These are phyloP conservation scores for Drosophila novamexicana DNA, from an alignment of 1,140 invertebrate genomes.

Conservation along the genomic window DNA sequence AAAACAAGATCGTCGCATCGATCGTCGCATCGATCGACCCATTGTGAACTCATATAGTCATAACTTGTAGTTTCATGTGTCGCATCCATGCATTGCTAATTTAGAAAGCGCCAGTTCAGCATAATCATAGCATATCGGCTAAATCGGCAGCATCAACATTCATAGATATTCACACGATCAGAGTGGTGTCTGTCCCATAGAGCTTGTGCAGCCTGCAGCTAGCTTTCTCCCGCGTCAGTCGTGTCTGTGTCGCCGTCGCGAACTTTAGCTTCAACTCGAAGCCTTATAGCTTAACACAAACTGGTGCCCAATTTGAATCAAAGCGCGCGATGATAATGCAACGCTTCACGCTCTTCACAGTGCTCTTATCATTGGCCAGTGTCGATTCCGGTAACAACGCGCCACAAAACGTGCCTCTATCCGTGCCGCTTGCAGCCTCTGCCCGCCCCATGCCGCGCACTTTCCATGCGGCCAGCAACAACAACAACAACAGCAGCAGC, in stretches of 20 bases:
- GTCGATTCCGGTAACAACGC: conserved; percentile 74
- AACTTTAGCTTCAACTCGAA: conserved; percentile 42
- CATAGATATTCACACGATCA: conserved; percentile 13
- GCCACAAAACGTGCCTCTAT: conserved; percentile 13
- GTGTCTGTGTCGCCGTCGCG: conserved; percentile 42
- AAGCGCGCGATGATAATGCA: conserved; percentile 60
- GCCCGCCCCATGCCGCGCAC: conserved; percentile 39
- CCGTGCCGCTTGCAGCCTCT: neutral
- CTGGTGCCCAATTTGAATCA: neutral
- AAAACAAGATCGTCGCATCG: neutral
- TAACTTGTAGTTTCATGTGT: conserved; percentile 28
- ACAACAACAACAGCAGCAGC: neutral
- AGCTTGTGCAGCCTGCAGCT: conserved; percentile 20
- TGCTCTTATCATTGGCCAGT: conserved; percentile 65
- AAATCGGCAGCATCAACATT: conserved; percentile 12
- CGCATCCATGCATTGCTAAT: conserved; percentile 55
- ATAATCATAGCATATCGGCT: conserved; percentile 39
- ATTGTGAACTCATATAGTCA: conserved; percentile 40
- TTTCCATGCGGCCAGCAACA: conserved; percentile 23
- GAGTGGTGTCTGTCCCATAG: neutral
- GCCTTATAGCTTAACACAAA: conserved; percentile 18
- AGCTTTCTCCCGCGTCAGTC: conserved; percentile 42
- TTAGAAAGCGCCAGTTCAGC: conserved; percentile 66
- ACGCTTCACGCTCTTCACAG: conserved; percentile 54
- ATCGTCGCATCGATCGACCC: conserved; percentile 8